Base-by-base conservation (phyloP, 2,797 vertebrate genomes). In the Amazona finschi region DNA sequence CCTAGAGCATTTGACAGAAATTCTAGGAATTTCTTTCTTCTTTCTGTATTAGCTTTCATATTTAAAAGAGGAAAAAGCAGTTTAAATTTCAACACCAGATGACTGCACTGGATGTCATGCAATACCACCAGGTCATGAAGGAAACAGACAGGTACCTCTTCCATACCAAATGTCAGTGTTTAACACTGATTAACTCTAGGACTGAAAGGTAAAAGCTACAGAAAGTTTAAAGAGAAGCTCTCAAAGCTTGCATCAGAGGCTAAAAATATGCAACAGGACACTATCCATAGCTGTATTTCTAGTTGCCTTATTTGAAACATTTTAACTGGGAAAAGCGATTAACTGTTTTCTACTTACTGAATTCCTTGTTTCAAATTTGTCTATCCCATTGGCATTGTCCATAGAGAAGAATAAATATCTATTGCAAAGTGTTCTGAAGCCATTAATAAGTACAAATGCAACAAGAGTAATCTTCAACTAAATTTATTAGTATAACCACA, bases 251-350 rank as follows among this genome's bases (percentile, higher is more conserved):
- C 95, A 97, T 96, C 96, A 97, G 78, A 96, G 78, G 94, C 87
- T 97, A 96, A 98, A 97, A 97, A 97, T 97, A 98, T 85, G 96
- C 91, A 96, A 94, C 31, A 86, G 76, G 95, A 96, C 94, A 95
- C 97, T 95, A 96, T 94, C 94, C 94, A 93, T 93, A 96, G 85
- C 53, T 78, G 58, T 79, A 97, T 96, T 98, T 97, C 95, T 91
- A 92, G 53, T 94, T 86, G 93, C 75, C 84, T 83, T 85, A 53
- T 95, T 90, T 89, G 94, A 97, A 97, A 97, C 95, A 91, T 97
- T 97, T 97, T 96, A 92, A 96, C 91, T 69, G 41, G 72, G 70
- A 96, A 85, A 67, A 65, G 57, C 83, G 50, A 58, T 90, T 95
- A 93, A 97, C 69, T 77, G n/a, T 64, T 53, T 53, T 43, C 43